Conservation (phyloP, 2,113 vertebrate species). For the Oreochromis tanganicae region DNA sequence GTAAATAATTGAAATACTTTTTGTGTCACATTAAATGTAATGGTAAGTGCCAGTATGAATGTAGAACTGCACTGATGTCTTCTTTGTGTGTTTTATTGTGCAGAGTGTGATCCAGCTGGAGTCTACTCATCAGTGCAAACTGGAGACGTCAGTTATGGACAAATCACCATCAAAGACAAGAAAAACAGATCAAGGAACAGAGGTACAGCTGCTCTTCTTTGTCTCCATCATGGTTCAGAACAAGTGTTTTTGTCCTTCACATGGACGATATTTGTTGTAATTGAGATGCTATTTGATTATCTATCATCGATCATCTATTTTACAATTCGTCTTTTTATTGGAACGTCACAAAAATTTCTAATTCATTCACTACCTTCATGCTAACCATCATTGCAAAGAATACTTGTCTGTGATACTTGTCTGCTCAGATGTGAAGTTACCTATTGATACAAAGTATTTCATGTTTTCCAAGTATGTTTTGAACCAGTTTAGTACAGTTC, state of each 20-base stretch:
- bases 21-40: accelerated
- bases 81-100: not conserved
- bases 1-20: accelerated
- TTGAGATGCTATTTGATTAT: not conserved
- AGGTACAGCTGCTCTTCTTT: not conserved
- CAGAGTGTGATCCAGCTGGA: accelerated
- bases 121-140: accelerated
- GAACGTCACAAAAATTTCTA: accelerated
- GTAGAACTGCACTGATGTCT: not conserved
- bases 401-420: not conserved
- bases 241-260: not conserved
- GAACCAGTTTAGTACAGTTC: too few species aligned
- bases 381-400: not conserved
- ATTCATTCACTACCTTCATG: not conserved
- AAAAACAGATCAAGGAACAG: accelerated
- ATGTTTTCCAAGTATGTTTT: too few species aligned
- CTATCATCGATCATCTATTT: not conserved
- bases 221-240: not conserved
- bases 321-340: not conserved
- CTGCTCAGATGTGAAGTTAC: too few species aligned
- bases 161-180: not conserved
- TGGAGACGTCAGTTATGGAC: not conserved
- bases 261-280: not conserved
- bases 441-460: too few species aligned
- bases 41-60: not conserved